Base-by-base conservation (phyloP, 1,140 invertebrate species). In the Zaprionus camerounensis region DNA sequence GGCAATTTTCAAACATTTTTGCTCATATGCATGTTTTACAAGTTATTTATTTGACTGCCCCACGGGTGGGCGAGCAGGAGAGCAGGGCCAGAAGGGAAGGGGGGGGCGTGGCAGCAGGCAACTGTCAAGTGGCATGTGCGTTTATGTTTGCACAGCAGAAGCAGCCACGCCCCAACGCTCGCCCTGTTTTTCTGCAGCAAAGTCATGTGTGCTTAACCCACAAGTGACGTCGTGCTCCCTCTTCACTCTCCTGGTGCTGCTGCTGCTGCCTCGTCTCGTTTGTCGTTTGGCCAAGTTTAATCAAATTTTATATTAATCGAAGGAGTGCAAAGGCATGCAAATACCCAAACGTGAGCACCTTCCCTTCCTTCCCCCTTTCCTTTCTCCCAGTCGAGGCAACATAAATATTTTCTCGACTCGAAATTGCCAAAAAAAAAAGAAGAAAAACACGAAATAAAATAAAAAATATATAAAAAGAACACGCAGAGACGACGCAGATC, bases 11-110 rank as follows among this genome's bases (percentile, higher is more conserved):
- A 90, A 90, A 90, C 85, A 90, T 82, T 90, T 90, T 85, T 90
- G 85, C 85, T 90, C 85, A 90, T 90, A 90, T 90, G 85, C 85
- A 90, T 90, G 85, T 90, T 90, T 91, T 91, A 90, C 85, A 90
- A 90, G 85, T 90, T 90, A 90, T 90, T 90, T 90, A 90, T 90
- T 90, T 91, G 85, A 80, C 79, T 87, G 80, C 76, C 70, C 62
- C 66, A 70, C 58, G 65, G 58, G 64, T 58, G 65, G 58, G 64
- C 55, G 46, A 59, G 66, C 53, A 38, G 38, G 53, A 38, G 28
- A 22, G 62, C 34, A n/a, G 38, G 20, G 38, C 36, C 55, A 57
- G 53, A 68, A 71, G 58, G 12, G 58, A 5, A 5, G 55, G 68
- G 36, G 44, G 53, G 65, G 34, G 24, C 41, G 56, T 41, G 59